Evolutionary conservation across 1,140 invertebrate species (phyloP).

Genomic region (Nymphalis io): DNA sequence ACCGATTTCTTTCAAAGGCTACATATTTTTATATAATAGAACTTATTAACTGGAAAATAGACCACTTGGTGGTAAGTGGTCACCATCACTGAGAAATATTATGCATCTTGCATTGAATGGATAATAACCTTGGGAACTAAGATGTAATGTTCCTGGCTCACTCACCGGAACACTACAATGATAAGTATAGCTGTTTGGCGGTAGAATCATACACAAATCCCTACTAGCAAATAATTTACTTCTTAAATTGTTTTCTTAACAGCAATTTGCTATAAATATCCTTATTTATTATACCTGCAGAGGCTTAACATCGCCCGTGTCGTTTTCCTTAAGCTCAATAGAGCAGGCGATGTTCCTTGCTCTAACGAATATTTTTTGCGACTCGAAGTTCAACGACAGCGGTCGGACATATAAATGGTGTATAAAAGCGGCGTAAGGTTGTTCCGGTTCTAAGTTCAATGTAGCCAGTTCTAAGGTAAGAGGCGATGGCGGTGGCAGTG

Average conservation of each 20-base stretch:
- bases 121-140: not conserved
- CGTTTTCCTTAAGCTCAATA: slow-evolving; percentile 90
- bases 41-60: too few relatives aligned
- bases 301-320: slow-evolving; percentile 63
- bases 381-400: slow-evolving; percentile 91
- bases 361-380: slow-evolving; percentile 93
- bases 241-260: too few relatives aligned
- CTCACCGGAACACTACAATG: too few relatives aligned
- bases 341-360: slow-evolving; percentile 95
- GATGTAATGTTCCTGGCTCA: too few relatives aligned
- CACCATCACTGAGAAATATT: too few relatives aligned
- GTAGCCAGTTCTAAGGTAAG: slow-evolving; percentile 92
- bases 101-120: not conserved
- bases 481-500: slow-evolving; percentile 86
- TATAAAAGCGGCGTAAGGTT: slow-evolving; percentile 90
- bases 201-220: too few relatives aligned
- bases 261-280: too few relatives aligned
- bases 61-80: too few relatives aligned
- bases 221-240: too few relatives aligned
- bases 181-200: too few relatives aligned
- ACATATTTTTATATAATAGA: too few relatives aligned
- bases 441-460: slow-evolving; percentile 87
- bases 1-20: too few relatives aligned
- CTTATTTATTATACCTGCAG: slow-evolving; percentile 52
- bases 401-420: slow-evolving; percentile 97